Evolutionary conservation across 2,797 vertebrate species (phyloP).

Genomic region (Scolopax rusticola): DNA sequence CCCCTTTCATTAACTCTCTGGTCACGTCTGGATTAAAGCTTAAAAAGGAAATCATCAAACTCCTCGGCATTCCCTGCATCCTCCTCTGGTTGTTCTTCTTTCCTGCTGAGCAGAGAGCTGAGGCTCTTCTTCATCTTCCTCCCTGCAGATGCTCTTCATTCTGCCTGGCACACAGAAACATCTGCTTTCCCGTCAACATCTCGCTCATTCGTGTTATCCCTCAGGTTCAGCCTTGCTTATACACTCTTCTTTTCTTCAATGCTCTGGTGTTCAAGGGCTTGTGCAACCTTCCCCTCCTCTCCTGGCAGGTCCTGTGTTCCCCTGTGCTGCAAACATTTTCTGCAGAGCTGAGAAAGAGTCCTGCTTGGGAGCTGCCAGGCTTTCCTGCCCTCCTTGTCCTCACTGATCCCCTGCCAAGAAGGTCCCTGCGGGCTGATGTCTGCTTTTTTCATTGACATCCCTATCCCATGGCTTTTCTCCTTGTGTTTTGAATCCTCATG

Average conservation of each 20-base stretch:
- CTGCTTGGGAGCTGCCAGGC: not conserved
- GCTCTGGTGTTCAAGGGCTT: fast-evolving
- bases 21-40: not conserved
- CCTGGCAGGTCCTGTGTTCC: too few relatives aligned
- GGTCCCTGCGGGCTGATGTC: not conserved
- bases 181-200: not conserved
- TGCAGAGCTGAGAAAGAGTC: not conserved
- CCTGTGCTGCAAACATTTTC: not conserved
- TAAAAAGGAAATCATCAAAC: not conserved
- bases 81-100: not conserved
- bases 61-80: not conserved
- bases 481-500: not conserved
- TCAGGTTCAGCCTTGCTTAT: not conserved
- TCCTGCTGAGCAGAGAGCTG: not conserved
- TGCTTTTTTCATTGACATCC: not conserved
- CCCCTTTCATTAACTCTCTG: not conserved
- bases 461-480: not conserved
- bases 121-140: not conserved
- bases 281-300: not conserved
- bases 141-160: not conserved
- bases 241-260: not conserved
- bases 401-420: not conserved
- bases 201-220: fast-evolving
- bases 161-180: not conserved
- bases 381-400: not conserved